Evolutionary conservation across 2,888 invertebrate genomes (phyloP).

Genomic region (Chalcosyrphus nemorum): DNA sequence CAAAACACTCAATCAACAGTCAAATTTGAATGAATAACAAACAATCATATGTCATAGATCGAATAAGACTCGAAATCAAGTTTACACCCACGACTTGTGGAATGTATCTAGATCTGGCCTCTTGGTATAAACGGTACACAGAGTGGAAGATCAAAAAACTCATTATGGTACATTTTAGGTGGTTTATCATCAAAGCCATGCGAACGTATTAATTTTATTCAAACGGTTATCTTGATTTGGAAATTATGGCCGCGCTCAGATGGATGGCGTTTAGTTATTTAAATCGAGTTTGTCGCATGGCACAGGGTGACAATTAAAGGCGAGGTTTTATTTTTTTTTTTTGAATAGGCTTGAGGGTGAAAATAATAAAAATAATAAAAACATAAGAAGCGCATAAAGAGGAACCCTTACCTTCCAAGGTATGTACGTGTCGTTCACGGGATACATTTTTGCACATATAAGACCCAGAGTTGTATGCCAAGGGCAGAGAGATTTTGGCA

Average conservation of each 20-base stretch:
- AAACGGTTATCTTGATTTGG: background rate
- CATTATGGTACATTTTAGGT: conserved; percentile 2
- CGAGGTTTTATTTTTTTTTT: background rate
- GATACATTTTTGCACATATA: too few relatives aligned
- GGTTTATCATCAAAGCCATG: background rate
- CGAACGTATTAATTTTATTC: conserved; percentile 4
- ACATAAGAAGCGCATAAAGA: too few relatives aligned
- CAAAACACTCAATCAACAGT: conserved; percentile 33
- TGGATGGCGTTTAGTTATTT: background rate
- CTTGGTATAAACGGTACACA: background rate
- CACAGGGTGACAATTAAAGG: background rate
- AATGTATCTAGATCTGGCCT: background rate
- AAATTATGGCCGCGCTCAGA: background rate
- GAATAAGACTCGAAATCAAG: background rate
- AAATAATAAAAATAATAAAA: too few relatives aligned
- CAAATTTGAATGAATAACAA: conserved; percentile 19
- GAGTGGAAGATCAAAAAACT: conserved; percentile 26
- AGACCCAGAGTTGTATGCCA: too few relatives aligned
- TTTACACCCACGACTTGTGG: background rate
- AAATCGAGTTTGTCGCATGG: background rate
- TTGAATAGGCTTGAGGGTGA: background rate
- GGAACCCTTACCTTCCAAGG: too few relatives aligned
- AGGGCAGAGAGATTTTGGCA: too few relatives aligned
- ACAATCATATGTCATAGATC: background rate
- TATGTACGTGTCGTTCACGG: too few relatives aligned